Conservation (phyloP, 2,888 invertebrate genomes). For the Callinectes sapidus region DNA sequence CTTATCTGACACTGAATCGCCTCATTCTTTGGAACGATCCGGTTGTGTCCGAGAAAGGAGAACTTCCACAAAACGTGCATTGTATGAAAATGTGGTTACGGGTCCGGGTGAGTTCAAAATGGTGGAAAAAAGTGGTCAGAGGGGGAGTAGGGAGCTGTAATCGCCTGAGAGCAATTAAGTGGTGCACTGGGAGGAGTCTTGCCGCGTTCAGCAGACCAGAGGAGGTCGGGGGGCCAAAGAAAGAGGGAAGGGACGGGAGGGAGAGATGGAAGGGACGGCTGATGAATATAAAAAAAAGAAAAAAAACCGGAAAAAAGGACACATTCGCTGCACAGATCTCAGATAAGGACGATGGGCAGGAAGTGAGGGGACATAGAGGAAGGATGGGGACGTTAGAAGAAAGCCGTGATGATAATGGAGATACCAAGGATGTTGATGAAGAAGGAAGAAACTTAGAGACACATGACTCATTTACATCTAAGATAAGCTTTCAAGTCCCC, state of each 20-base stretch:
- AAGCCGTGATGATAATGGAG: neutral
- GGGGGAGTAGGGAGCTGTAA: constrained; percentile 39
- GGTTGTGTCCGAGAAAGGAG: constrained; percentile 15
- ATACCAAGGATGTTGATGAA: neutral
- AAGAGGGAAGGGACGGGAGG: constrained; percentile 27
- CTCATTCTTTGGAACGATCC: neutral
- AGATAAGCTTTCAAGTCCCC: neutral
- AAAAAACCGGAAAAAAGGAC: constrained; percentile 16
- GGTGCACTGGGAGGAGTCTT: constrained; percentile 43
- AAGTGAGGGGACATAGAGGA: constrained; percentile 1
- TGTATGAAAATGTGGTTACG: constrained; percentile 15
- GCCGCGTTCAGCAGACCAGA: constrained; percentile 46
- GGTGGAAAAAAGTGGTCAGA: constrained; percentile 37
- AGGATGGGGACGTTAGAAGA: neutral
- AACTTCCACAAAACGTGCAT: neutral
- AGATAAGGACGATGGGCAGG: neutral
- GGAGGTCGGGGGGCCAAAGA: constrained; percentile 27
- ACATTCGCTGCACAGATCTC: constrained; percentile 24
- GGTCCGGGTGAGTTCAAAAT: constrained; percentile 13
- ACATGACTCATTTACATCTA: neutral
- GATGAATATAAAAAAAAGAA: constrained; percentile 31
- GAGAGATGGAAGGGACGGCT: constrained; percentile 38
- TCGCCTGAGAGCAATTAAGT: constrained; percentile 42
- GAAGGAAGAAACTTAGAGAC: neutral
- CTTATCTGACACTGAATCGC: neutral